A percentile compares a stretch with the other conserved stretches of the same genome.
Conservation (phyloP, 2,888 invertebrate species). For the Drosophila kanekoi region DNA sequence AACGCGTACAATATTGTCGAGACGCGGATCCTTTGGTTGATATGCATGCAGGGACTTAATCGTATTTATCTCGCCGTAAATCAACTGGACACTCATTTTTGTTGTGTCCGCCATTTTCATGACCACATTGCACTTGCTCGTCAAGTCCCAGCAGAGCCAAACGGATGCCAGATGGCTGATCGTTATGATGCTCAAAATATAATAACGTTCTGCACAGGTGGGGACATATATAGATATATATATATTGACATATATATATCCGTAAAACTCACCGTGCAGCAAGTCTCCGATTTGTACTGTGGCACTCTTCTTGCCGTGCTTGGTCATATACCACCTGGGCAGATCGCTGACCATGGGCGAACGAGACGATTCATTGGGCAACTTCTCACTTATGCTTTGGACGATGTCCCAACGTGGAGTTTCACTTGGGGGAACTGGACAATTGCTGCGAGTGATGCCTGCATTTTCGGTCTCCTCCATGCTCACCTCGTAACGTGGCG, state of each 20-base stretch:
- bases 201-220: constrained; percentile 17
- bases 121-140: not conserved
- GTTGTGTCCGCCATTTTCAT: constrained; percentile 1
- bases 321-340: constrained; percentile 2
- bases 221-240: not conserved
- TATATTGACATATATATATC: no score
- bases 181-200: not conserved
- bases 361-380: not conserved
- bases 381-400: not conserved
- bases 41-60: not conserved
- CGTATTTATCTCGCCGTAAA: not conserved
- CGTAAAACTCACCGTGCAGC: not conserved
- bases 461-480: not conserved
- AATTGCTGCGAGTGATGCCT: no score
- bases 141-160: constrained; percentile 2
- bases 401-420: no score
- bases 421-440: no score
- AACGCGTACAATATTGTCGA: not conserved
- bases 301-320: not conserved
- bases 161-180: not conserved
- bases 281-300: not conserved
- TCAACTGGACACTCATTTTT: not conserved
- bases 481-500: not conserved
- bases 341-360: not conserved
- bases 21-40: not conserved